Evolutionary conservation across 2,888 invertebrate species (phyloP).

Genomic region (Heteromurus nitidus): DNA sequence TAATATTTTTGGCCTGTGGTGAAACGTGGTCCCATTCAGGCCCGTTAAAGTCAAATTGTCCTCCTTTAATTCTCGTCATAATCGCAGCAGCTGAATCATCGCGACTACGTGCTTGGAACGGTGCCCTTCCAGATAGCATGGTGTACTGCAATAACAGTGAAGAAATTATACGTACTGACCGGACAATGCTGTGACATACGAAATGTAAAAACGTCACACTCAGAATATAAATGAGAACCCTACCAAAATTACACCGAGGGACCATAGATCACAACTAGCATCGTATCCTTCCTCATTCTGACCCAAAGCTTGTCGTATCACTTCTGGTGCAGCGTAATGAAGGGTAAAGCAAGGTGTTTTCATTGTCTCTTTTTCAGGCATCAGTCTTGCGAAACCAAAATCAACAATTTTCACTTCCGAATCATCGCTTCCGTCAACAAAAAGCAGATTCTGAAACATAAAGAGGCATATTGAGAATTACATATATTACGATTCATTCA

Average conservation of each 20-base stretch:
- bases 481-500: neutral
- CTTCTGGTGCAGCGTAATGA: constrained; percentile 88
- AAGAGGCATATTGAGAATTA: neutral
- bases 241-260: constrained; percentile 92
- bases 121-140: constrained; percentile 90
- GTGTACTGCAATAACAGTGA: constrained; percentile 81
- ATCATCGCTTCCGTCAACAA: constrained; percentile 79
- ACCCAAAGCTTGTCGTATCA: constrained; percentile 80
- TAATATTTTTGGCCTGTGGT: constrained; percentile 84
- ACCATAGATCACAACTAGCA: constrained; percentile 96
- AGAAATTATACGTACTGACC: too few species aligned
- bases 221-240: constrained; percentile 75
- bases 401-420: constrained; percentile 92
- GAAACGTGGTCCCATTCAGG: constrained; percentile 85
- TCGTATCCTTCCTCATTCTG: constrained; percentile 81
- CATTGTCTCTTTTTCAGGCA: constrained; percentile 79
- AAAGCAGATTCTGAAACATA: constrained; percentile 81
- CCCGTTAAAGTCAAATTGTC: constrained; percentile 86
- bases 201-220: constrained; percentile 31
- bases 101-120: constrained; percentile 84
- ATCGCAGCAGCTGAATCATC: constrained; percentile 85
- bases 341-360: constrained; percentile 95
- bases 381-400: constrained; percentile 94
- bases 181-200: constrained; percentile 11
- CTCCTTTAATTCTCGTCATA: constrained; percentile 87